Conservation (phyloP, 2,888 invertebrate genomes). For the Lithophane socia region DNA sequence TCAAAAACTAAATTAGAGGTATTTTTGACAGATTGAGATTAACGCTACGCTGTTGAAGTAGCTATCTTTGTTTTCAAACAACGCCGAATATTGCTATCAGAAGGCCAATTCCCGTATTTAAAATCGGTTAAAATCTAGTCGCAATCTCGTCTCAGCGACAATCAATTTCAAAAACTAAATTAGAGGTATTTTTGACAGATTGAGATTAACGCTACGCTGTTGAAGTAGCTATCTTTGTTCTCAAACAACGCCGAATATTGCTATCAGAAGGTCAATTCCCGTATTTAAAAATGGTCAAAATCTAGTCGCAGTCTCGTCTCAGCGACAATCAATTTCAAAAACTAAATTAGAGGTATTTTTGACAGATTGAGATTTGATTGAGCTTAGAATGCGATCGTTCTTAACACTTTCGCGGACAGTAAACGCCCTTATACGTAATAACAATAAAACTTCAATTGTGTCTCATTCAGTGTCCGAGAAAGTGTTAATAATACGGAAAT, state of each 20-base stretch:
- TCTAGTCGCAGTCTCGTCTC: neutral
- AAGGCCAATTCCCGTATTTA: neutral
- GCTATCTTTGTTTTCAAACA: neutral
- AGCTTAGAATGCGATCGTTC: neutral
- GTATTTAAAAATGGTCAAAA: neutral
- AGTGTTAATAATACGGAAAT: neutral
- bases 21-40: too few relatives aligned
- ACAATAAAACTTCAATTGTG: too few relatives aligned
- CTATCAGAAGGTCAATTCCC: neutral
- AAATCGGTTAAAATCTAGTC: neutral
- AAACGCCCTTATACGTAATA: too few relatives aligned
- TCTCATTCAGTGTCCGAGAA: too few relatives aligned
- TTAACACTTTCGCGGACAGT: too few relatives aligned
- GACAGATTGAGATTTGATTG: neutral
- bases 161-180: neutral
- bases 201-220: too few relatives aligned
- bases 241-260: constrained; percentile 3
- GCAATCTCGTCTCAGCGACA: neutral
- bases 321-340: neutral
- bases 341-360: neutral
- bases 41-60: neutral
- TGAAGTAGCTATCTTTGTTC: constrained; percentile 3
- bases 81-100: neutral
- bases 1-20: neutral
- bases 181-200: neutral